These are phyloP conservation scores for Venustoraphidia nigricollis DNA, from an alignment of 2,888 invertebrate genomes.

Conservation along the genomic window DNA sequence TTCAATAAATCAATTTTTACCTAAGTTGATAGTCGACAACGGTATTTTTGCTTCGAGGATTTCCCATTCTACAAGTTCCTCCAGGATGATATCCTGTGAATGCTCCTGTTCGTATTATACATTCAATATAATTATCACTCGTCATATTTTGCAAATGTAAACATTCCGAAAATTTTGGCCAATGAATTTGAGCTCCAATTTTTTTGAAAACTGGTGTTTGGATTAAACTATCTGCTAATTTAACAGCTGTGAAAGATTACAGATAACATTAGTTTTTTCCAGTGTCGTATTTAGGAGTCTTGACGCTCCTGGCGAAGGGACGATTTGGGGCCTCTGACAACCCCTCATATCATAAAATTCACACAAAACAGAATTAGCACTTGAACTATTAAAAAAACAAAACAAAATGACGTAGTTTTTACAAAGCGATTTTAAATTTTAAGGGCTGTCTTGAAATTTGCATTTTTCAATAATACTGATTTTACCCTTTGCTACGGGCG, in stretches of 20 bases:
- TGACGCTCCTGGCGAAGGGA: neutral
- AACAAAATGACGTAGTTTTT: no score
- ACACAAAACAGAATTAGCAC: no score
- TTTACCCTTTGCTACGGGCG: no score
- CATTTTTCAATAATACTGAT: no score
- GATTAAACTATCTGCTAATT: constrained; percentile 36
- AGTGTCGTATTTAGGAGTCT: neutral
- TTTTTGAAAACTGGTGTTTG: constrained; percentile 38
- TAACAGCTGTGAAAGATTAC: constrained; percentile 31
- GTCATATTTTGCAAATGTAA: constrained; percentile 30
- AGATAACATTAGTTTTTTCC: neutral
- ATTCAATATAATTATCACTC: constrained; percentile 42
- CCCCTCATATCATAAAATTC: no score
- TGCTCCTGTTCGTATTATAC: constrained; percentile 43
- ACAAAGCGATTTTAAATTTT: no score
- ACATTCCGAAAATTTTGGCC: constrained; percentile 48
- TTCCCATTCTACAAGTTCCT: constrained; percentile 62
- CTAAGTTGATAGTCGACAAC: constrained; percentile 50
- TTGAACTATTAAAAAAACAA: no score
- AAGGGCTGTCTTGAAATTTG: no score
- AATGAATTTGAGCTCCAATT: constrained; percentile 45
- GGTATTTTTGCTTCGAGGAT: constrained; percentile 20
- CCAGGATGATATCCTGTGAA: constrained; percentile 66
- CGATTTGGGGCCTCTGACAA: no score
- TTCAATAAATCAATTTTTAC: neutral